Evolutionary conservation across 2,113 vertebrate genomes (phyloP), one percentile per base, ranked within the genome.

Genomic region (Passerina amoena): DNA sequence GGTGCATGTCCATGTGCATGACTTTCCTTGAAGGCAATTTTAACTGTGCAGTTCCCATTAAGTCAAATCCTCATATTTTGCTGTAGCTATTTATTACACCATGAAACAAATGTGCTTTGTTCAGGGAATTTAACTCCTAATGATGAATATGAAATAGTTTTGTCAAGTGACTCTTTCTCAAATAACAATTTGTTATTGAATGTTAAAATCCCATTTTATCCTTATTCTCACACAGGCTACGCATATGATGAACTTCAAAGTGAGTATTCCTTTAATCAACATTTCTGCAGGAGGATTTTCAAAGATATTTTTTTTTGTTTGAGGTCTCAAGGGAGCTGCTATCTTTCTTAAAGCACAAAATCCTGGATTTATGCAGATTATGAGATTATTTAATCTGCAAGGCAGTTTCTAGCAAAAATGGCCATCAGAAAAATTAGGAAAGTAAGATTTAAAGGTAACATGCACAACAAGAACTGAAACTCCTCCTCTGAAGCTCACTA

Each of bases 71-170:
- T 35, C 21, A 0, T 59, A 54, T 91, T 91, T 85, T 76, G 78
- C 75, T 61, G 59, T 5, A 71, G 84, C 21, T 90, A 47, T 82
- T 93, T 92, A 80, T 92, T 85, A 80, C 42, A 61, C 42, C 12
- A 2, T 9, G 38, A 91, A 90, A 93, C 77, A 94, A 92, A 91
- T 9, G 48, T 15, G 18, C 73, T 72, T 84, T 95, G 81, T 82
- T 69, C 33, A 4, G 64, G 69, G 70, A 82, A 61, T 87, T 82
- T 76, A 91, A 68, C 80, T 91, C 66, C 65, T 71, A 90, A 80
- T 31, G 59, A 82, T 82, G 88, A 92, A 91, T 92, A 92, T 69
- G 57, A 91, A 92, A 80, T 35, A 89, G 82, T 78, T 90, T 79
- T 56, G 47, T 76, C 70, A 60, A 86, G 92, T 71, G 72, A 56